Evolutionary conservation across 1,140 invertebrate genomes (phyloP), one percentile per base, ranked within the genome.

Genomic region (Drosophila sechellia): DNA sequence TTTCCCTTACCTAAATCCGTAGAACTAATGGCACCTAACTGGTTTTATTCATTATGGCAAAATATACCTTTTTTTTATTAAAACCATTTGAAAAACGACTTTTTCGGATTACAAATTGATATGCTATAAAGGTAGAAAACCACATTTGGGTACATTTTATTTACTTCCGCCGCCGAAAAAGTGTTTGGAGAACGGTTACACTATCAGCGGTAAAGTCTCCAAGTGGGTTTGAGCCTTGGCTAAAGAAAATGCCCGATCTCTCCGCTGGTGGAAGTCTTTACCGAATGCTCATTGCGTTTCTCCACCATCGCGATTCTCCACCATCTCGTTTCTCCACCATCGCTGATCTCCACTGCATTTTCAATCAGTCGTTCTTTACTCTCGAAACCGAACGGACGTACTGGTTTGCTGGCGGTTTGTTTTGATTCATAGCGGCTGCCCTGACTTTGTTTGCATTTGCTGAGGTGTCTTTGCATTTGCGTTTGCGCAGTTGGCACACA

Each of bases 11-110:
- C 42, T 35, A 40, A 48, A 64, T 73, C 58, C 71, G 71, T 74
- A 74, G 71, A 74, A 55, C 46, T 73, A 74, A 55, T 57, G 71
- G 58, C 71, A 74, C 58, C 43, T 50, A 55, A 63, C 66, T 74
- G 70, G 69, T 74, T 74, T 73, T 63, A 54, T 74, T 73, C 50
- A 63, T 55, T 55, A 74, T 73, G 58, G 71, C 69, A 74, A 74
- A 74, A 54, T 42, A 55, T 73, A 73, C 39, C 12, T 48, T 74
- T 74, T 74, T 73, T 73, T 72, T 71, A 70, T 59, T 50, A 39
- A 39, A 39, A 8, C 2, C 31, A 31, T 31, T 31, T 31, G 31
- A 31, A 70, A 58, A 37, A 15, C 22, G 37, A 25, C 15, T 35
- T 12, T 11, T 15, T 34, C 0, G 11, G 5, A 12, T 12, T 3